Base-by-base conservation (phyloP, 2,797 vertebrate genomes). In the Amphiprion clarkii region DNA sequence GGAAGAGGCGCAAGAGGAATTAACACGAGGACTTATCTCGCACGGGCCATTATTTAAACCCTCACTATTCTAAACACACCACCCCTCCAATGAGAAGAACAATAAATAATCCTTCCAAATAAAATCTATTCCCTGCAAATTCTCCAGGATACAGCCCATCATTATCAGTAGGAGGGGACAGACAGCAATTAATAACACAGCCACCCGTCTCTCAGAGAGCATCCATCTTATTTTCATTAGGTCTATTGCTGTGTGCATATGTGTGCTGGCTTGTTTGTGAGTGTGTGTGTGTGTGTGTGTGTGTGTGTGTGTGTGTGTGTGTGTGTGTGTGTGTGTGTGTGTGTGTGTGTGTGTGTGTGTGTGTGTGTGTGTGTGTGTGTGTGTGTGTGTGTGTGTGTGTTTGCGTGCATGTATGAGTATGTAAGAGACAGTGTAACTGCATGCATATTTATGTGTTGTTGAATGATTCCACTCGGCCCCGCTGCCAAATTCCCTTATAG, bases 41-140 rank as follows among this genome's bases (percentile, higher is more conserved):
- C 87, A 76, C 81, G 89, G 94, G 93, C 95, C 95, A 97, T 95
- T 94, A 94, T 96, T 96, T 97, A 96, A 95, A 96, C 95, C 94
- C 93, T 95, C 92, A 91, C 92, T 94, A 94, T 95, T 94, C 93
- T 93, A 95, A 96, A 96, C 95, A 94, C 94, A 95, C 93, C 90
- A 93, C 89, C 94, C 93, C 81, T 94, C 91, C 90, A 89, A 94
- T 96, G 92, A 96, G 94, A 93, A 94, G 92, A 95, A 94, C 95
- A 96, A 97, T 97, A 96, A 98, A 98, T 97, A 96, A 94, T 93
- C 88, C 90, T 92, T 89, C 76, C 90, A 97, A 97, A 96, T 95
- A 96, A 97, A 97, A 97, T 95, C 96, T 96, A 96, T 96, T 96
- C 92, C 93, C 92, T 92, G 85, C 93, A 96, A 96, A 95, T 96